A percentile compares a stretch with the other conserved stretches of the same genome.
Conservation (phyloP, 2,888 invertebrate species). For the Calliscelio sp. region DNA sequence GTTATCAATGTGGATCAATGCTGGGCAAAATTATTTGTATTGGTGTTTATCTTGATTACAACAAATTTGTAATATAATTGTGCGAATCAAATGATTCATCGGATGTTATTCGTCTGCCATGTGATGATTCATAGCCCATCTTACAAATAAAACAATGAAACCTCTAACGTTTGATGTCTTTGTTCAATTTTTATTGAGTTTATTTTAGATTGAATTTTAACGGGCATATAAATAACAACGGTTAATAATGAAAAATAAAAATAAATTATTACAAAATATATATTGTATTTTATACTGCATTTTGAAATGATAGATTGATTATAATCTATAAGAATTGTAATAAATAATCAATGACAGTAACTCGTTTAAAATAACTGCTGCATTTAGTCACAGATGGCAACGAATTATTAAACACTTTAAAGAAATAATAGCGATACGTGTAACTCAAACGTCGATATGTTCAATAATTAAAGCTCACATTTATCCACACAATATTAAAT, state of each 20-base stretch:
- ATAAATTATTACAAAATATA: too few species aligned
- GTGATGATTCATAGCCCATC: constrained; percentile 12
- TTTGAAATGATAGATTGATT: too few species aligned
- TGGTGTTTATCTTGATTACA: neutral
- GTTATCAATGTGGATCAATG: neutral
- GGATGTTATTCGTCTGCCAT: neutral
- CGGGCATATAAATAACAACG: too few species aligned
- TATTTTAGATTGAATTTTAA: neutral
- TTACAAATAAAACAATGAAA: neutral
- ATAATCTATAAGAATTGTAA: too few species aligned
- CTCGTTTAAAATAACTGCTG: too few species aligned
- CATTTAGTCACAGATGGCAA: neutral
- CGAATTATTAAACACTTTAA: neutral
- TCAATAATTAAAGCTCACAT: constrained; percentile 23
- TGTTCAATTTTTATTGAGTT: neutral
- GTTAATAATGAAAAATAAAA: neutral
- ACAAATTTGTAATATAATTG: neutral
- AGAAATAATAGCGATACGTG: constrained; percentile 12
- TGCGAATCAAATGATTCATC: constrained; percentile 12
- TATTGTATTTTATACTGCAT: too few species aligned
- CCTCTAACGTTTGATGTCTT: neutral
- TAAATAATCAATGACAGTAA: too few species aligned
- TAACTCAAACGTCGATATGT: constrained; percentile 13
- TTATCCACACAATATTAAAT: constrained; percentile 7
- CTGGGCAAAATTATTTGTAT: neutral